Conservation (phyloP, 2,113 vertebrate species). For the Embiotoca jacksoni region DNA sequence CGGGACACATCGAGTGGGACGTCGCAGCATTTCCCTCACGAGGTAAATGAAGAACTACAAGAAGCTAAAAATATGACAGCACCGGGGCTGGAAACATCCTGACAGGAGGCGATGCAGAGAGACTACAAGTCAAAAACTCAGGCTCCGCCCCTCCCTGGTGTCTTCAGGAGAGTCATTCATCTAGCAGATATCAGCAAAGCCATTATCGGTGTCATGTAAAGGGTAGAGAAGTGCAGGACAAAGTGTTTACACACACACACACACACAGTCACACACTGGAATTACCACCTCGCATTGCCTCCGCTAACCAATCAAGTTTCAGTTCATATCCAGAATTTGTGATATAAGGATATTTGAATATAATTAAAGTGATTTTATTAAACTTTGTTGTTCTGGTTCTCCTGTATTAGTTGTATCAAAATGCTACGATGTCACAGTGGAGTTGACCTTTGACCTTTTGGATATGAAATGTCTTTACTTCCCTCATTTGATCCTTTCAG, state of each 20-base stretch:
- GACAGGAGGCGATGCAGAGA: slow-evolving; percentile 11
- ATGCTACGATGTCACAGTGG: too few species aligned
- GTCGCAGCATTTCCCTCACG: slow-evolving; percentile 17
- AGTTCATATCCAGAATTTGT: too few species aligned
- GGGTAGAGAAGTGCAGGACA: neutral
- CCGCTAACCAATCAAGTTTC: too few species aligned
- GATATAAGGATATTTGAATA: too few species aligned
- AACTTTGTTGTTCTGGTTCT: too few species aligned
- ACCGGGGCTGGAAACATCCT: neutral
- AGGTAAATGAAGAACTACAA: slow-evolving; percentile 20
- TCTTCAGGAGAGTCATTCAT: neutral
- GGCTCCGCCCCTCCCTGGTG: neutral
- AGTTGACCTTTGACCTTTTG: too few species aligned
- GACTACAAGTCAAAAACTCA: neutral
- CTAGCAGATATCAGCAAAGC: neutral
- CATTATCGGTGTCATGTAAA: neutral
- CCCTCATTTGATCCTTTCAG: too few species aligned
- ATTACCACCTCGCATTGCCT: too few species aligned
- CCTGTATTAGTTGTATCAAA: too few species aligned
- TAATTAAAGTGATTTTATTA: too few species aligned
- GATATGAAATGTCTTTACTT: too few species aligned
- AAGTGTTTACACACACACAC: neutral
- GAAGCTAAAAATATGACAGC: slow-evolving; percentile 34
- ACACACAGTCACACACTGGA: neutral
- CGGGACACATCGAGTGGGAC: slow-evolving; percentile 27